Evolutionary conservation across 2,113 vertebrate genomes (phyloP), one percentile per base, ranked within the genome.

Genomic region (Dendrocopos noguchii): DNA sequence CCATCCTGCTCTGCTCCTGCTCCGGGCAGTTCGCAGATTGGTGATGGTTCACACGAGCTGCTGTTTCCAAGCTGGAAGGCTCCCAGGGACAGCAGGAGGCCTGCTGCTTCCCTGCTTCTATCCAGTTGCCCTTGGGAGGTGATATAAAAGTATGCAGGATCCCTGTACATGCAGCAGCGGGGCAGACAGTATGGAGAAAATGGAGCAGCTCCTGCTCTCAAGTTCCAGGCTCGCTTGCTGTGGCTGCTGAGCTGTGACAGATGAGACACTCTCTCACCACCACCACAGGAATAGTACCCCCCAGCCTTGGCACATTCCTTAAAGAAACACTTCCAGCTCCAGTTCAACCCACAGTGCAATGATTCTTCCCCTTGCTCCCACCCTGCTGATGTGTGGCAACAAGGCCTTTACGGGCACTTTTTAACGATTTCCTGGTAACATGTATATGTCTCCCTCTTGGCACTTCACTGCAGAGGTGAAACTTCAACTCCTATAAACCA

Each of bases 401-500:
- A 0, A 93, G 60, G 31, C 27, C 78, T 95, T 94, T 81, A 72
- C 8, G 47, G 74, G 64, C 6, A 6, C 39, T 63, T 88, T 84
- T 44, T 90, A 87, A 94, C 5, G 6, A 79, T 66, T 91, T 96
- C 92, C 94, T 60, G 59, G 55, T 59, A 87, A 94, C 0, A 3
- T 52, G 36, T 78, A 21, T 61, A 84, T 21, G 15, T 70, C 73
- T 96, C 89, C 91, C 79, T 83, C 59, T 29, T 46, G 90, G 90
- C 83, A 52, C 57, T 80, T 95, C 70, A 91, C 66, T 59, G 73
- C 87, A 81, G 89, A 90, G 59, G 85, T 76, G 92, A 92, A 84
- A 91, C 84, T 29, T 55, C 57, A 81, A 47, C 66, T 66, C 84
- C 89, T 85, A 59, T 90, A 97, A 94, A 94, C 70, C 80, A 90